These are phyloP conservation scores for Ernsta delagoae DNA, from an alignment of 2,888 invertebrate species.

Conservation along the genomic window DNA sequence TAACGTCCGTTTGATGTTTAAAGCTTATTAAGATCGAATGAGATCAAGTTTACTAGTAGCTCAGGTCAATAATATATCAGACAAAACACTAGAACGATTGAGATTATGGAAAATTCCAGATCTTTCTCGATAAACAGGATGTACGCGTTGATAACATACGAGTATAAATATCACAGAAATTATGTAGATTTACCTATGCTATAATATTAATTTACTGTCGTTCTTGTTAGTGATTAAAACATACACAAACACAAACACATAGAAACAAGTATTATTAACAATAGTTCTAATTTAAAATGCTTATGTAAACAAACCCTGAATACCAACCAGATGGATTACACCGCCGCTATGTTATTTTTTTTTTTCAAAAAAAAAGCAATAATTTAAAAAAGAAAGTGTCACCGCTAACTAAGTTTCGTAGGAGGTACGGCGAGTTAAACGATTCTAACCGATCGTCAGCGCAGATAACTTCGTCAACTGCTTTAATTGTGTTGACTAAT, in stretches of 20 bases:
- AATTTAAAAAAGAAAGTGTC: not conserved
- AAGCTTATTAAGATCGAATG: constrained; percentile 19
- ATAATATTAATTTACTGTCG: no score
- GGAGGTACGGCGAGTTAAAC: constrained; percentile 7
- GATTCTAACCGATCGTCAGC: constrained; percentile 12
- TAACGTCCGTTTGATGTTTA: constrained; percentile 30
- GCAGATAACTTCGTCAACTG: constrained; percentile 27
- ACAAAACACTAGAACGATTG: not conserved
- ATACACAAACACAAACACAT: no score
- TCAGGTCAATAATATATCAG: constrained; percentile 10
- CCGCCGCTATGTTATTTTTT: no score
- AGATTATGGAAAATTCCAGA: not conserved
- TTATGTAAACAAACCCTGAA: no score
- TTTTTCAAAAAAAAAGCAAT: not conserved
- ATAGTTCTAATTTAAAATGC: no score
- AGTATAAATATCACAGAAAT: no score
- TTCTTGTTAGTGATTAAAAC: no score
- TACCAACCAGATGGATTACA: no score
- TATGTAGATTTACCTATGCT: no score
- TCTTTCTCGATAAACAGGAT: constrained; percentile 8
- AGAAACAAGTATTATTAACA: no score
- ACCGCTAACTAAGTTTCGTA: not conserved
- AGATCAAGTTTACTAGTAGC: not conserved
- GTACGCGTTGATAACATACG: no score
- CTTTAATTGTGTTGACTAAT: constrained; percentile 29